These are phyloP conservation scores for Yponomeuta plumbellus DNA, from an alignment of 2,888 invertebrate genomes.

Conservation along the genomic window DNA sequence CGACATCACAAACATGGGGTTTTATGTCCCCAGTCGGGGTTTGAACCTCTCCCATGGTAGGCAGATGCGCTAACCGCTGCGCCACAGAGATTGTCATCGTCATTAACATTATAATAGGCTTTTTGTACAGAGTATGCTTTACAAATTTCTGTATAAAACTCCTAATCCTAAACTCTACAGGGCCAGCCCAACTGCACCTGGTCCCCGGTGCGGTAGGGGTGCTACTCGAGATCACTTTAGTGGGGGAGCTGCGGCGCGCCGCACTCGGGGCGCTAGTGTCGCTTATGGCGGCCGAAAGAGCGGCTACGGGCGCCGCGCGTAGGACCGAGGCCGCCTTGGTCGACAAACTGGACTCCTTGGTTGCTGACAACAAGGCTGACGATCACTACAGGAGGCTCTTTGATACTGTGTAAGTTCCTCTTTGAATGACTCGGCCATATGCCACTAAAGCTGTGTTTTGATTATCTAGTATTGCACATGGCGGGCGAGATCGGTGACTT, in stretches of 20 bases:
- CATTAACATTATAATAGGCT: no score
- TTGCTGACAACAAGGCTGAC: conserved; percentile 95
- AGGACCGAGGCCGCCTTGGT: conserved; percentile 95
- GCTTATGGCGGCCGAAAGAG: conserved; percentile 95
- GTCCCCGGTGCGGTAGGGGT: conserved; percentile 96
- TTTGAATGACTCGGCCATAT: background rate
- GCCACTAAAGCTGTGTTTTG: background rate
- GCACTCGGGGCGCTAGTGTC: conserved; percentile 95
- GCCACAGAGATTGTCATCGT: no score
- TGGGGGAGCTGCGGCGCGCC: conserved; percentile 91
- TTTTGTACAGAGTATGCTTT: no score
- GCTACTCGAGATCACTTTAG: conserved; percentile 93
- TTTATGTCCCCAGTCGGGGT: no score
- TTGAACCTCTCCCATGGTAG: no score
- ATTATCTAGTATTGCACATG: no score
- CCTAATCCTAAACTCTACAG: conserved; percentile 62
- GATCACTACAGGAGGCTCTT: conserved; percentile 95
- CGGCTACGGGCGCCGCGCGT: conserved; percentile 88
- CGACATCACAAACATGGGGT: no score
- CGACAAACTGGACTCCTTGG: conserved; percentile 93
- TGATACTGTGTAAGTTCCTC: conserved; percentile 91
- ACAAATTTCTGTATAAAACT: no score
- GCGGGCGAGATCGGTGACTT: background rate
- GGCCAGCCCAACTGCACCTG: conserved; percentile 90
- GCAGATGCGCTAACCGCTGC: no score